Evolutionary conservation across 2,888 invertebrate species (phyloP).

Genomic region (Congeria kusceri): DNA sequence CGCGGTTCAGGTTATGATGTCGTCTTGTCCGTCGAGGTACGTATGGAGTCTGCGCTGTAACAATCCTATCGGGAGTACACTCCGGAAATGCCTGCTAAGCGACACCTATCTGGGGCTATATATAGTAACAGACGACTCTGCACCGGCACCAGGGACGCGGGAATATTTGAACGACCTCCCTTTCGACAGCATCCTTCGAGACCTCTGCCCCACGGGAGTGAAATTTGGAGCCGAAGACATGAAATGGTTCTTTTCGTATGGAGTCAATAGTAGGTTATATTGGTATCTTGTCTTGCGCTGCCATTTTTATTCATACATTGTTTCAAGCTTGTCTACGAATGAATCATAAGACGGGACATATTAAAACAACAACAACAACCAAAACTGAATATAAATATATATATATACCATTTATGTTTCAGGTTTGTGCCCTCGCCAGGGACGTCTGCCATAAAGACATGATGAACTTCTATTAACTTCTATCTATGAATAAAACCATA

Average conservation of each 20-base stretch:
- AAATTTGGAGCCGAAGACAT: not conserved
- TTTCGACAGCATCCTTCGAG: not conserved
- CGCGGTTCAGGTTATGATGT: not conserved
- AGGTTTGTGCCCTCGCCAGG: too few species aligned
- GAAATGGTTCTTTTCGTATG: not conserved
- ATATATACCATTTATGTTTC: too few species aligned
- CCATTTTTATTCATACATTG: too few species aligned
- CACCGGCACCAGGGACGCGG: not conserved
- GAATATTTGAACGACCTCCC: not conserved
- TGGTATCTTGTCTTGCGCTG: too few species aligned
- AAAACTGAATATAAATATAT: too few species aligned
- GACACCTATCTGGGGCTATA: not conserved
- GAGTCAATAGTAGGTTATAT: too few species aligned
- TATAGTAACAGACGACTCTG: not conserved
- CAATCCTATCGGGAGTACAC: not conserved
- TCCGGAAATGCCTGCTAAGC: not conserved
- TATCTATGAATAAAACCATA: too few species aligned
- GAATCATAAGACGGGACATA: too few species aligned
- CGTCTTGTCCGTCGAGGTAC: not conserved
- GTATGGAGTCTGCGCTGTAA: not conserved
- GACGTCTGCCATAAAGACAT: too few species aligned
- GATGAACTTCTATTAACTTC: too few species aligned
- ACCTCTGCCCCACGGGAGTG: not conserved
- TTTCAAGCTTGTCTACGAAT: too few species aligned
- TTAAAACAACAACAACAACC: too few species aligned